Evolutionary conservation across 1,140 invertebrate genomes (phyloP).

Genomic region (Doryteuthis pealeii): DNA sequence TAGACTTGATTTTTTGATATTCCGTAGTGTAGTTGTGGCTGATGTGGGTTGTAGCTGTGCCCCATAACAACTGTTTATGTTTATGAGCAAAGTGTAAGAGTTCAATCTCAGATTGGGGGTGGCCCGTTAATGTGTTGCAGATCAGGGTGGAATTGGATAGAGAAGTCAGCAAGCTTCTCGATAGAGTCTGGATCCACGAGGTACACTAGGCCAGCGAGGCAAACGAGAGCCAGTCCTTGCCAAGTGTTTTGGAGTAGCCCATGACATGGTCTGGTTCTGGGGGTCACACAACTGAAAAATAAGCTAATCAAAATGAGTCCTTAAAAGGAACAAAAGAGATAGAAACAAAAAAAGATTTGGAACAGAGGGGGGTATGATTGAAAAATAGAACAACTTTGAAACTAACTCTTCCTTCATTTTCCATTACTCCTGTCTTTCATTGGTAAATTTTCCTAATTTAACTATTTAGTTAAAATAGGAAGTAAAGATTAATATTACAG

Average conservation of each 20-base stretch:
- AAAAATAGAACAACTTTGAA: too few relatives aligned
- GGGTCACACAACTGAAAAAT: background rate
- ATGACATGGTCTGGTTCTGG: constrained; percentile 54
- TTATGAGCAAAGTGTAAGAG: too few relatives aligned
- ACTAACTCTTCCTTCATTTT: too few relatives aligned
- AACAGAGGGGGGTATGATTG: too few relatives aligned
- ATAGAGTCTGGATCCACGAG: constrained; percentile 74
- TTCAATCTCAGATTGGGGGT: constrained; percentile 65
- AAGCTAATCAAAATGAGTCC: background rate
- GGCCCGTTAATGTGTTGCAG: constrained; percentile 81
- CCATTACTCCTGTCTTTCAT: too few relatives aligned
- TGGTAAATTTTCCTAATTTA: too few relatives aligned
- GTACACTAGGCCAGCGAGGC: constrained; percentile 78
- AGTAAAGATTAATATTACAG: too few relatives aligned
- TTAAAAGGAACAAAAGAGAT: constrained; percentile 13
- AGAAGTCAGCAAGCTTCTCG: constrained; percentile 80
- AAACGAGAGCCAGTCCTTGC: constrained; percentile 76
- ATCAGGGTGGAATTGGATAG: constrained; percentile 79
- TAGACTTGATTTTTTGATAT: too few relatives aligned
- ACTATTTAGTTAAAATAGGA: too few relatives aligned
- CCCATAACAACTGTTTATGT: too few relatives aligned
- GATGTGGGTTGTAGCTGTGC: too few relatives aligned
- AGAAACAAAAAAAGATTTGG: background rate
- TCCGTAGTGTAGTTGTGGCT: too few relatives aligned
- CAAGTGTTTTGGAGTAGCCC: constrained; percentile 64